phyloP scores from a whole-genome alignment of 1,140 invertebrate genomes.

The Orchestia grillus region DNA sequence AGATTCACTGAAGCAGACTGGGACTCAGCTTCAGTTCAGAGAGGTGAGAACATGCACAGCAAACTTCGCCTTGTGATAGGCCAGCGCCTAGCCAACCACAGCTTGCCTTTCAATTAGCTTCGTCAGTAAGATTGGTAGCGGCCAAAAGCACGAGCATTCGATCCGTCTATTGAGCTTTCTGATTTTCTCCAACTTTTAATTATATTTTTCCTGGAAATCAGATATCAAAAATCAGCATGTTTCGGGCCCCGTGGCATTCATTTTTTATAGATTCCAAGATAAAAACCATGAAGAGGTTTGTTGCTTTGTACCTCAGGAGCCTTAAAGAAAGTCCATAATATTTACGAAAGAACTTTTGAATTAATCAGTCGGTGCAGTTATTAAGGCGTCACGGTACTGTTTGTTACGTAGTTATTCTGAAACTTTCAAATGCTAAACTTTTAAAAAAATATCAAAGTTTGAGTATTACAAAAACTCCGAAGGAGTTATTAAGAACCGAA shows the following conservation, averaged over 20 bases:
- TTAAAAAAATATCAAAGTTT: neutral
- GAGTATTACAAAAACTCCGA: too few relatives aligned
- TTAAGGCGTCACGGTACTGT: neutral
- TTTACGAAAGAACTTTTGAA: neutral
- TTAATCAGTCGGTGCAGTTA: neutral
- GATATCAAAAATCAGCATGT: neutral
- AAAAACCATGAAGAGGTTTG: neutral
- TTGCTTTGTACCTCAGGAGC: neutral
- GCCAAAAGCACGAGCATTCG: slow-evolving; percentile 20
- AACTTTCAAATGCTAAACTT: neutral
- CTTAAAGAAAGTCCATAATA: neutral
- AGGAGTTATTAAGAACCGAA: too few relatives aligned
- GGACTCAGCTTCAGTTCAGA: neutral
- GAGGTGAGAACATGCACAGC: neutral
- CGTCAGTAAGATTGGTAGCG: slow-evolving; percentile 30
- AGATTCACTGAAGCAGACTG: neutral
- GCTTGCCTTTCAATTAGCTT: slow-evolving; percentile 18
- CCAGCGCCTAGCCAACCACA: neutral
- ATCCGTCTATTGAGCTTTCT: slow-evolving; percentile 11
- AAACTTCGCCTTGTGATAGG: neutral
- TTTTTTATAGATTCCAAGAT: neutral
- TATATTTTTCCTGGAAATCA: neutral
- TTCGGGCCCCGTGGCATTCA: neutral
- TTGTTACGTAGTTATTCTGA: neutral
- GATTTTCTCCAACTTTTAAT: neutral